Evolutionary conservation across 1,140 invertebrate genomes (phyloP), one percentile per base, ranked within the genome.

Genomic region (Coboldia fuscipes): DNA sequence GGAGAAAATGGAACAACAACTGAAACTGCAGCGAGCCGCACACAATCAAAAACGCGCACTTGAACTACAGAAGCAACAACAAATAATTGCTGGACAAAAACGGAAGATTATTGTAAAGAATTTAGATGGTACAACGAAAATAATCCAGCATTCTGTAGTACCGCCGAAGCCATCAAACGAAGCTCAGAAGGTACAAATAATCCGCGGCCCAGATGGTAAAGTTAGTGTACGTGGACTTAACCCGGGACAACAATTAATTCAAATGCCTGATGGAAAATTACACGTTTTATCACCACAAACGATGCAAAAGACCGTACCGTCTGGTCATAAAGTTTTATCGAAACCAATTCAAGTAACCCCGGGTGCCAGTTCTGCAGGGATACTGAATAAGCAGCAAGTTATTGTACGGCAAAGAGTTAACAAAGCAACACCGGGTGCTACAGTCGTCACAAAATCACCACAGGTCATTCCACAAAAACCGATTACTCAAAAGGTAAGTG

Each of bases 191-290:
- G 78, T 96, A 19, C 86, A 92, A 61, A 86, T 94, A 37, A 73
- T 89, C 41, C 73, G 83, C 44, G 72, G 75, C 1, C 75, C 82
- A 0, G 84, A 90, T 56, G 88, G 88, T 13, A 88, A 90, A 57
- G 60, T 94, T 1, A 84, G 88, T 51, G 85, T 94, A 3, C 68
- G 81, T 37, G 90, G 89, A 6, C 59, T 96, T 2, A 66, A 89
- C 52, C 80, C 85, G 30, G 85, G 88, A n/a, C 90, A 97, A 47
- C 85, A 93, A 45, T 59, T 93, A 17, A 73, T 93, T 16, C 81
- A 92, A 50, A 75, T 90, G 65, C 73, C 88, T 0, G 88, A 94
- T 59, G 90, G 90, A 0, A 84, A 89, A 55, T 57, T 94, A 20
- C 88, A 94, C 46, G 75, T 93, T 3, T 62, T 90, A 14, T 78